phyloP scores from a whole-genome alignment of 2,797 vertebrate genomes.

The Eulemur rubriventer region DNA sequence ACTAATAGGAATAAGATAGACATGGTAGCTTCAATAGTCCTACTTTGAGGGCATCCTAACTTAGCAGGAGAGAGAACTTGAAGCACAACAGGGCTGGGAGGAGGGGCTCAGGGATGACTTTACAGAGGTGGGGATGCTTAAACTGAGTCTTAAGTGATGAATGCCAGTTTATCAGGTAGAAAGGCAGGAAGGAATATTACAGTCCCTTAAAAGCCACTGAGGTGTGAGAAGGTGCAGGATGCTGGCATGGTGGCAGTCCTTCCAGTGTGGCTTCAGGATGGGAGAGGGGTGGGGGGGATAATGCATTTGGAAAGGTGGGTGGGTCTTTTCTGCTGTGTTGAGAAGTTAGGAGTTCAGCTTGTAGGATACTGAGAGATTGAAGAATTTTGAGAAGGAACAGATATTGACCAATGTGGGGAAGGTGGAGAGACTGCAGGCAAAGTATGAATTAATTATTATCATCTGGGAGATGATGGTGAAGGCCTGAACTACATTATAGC shows the following conservation, averaged over 20 bases:
- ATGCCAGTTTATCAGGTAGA: not conserved
- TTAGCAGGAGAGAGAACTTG: not conserved
- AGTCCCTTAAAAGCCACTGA: not conserved
- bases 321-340: not conserved
- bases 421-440: not conserved
- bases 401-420: not conserved
- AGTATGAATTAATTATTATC: not conserved
- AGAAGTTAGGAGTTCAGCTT: not conserved
- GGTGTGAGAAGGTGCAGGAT: not conserved
- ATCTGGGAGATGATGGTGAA: not conserved
- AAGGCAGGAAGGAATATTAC: not conserved
- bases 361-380: not conserved
- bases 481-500: not conserved
- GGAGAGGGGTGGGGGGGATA: accelerated
- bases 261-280: not conserved
- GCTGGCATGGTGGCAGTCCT: not conserved
- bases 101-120: not conserved
- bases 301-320: not conserved
- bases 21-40: not conserved
- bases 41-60: not conserved
- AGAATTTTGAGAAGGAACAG: slow-evolving; percentile 15
- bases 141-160: not conserved
- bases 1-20: not conserved
- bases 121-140: not conserved
- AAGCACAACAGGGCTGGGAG: not conserved